phyloP scores from a whole-genome alignment of 2,888 invertebrate genomes.

The Napeogenes inachia region DNA sequence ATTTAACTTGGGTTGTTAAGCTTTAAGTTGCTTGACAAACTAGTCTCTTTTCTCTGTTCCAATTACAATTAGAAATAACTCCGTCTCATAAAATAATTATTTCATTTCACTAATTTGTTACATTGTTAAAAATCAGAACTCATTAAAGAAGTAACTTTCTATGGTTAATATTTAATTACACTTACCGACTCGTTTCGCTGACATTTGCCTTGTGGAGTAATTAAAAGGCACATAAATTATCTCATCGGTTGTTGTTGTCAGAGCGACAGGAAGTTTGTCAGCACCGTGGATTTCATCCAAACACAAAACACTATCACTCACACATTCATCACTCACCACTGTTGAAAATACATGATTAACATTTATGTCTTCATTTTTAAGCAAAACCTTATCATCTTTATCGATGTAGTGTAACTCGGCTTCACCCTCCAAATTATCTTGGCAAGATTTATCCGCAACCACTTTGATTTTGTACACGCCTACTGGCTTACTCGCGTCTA shows the following conservation, averaged over 20 bases:
- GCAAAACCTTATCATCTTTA: conserved; percentile 47
- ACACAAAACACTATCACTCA: conserved; percentile 72
- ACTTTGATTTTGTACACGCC: conserved; percentile 80
- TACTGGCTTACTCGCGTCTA: conserved; percentile 78
- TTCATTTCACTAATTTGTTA: too few relatives aligned
- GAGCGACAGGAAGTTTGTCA: conserved; percentile 68
- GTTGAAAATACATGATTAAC: conserved; percentile 60
- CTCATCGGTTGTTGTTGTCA: conserved; percentile 69
- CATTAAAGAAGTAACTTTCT: too few relatives aligned
- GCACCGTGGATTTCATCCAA: conserved; percentile 76
- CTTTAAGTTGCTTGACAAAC: too few relatives aligned
- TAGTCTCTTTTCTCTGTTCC: too few relatives aligned
- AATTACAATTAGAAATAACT: too few relatives aligned
- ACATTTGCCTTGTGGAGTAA: conserved; percentile 71
- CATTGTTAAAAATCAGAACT: too few relatives aligned
- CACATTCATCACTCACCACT: conserved; percentile 66
- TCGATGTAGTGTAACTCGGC: conserved; percentile 72
- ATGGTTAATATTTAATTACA: conserved; percentile 4
- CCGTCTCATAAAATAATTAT: too few relatives aligned
- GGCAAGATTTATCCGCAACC: conserved; percentile 69
- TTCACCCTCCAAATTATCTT: conserved; percentile 67
- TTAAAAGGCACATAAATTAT: conserved; percentile 84
- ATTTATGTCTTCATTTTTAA: conserved; percentile 51
- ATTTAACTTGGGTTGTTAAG: too few relatives aligned
- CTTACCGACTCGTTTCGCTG: conserved; percentile 70